A percentile compares a stretch with the other conserved stretches of the same genome.
These are phyloP conservation scores for Crenuchus spilurus DNA, from an alignment of 2,797 vertebrate genomes.

Conservation along the genomic window DNA sequence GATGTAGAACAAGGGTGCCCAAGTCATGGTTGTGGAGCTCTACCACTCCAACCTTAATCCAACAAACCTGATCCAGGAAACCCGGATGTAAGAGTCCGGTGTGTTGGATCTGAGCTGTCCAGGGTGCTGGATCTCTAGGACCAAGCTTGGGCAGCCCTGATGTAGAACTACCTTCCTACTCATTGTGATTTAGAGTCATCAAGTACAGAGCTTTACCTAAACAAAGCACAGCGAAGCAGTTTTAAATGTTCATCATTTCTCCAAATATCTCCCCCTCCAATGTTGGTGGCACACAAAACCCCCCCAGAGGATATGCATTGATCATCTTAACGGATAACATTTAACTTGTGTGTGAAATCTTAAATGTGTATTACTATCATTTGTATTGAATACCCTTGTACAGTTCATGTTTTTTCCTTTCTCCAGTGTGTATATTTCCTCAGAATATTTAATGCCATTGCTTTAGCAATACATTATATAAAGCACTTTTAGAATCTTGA, in stretches of 20 bases:
- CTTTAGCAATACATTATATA: slow-evolving; percentile 62
- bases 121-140: no score
- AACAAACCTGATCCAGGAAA: no score
- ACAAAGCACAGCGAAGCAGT: slow-evolving; percentile 55
- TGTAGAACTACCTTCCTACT: slow-evolving; percentile 57
- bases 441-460: slow-evolving; percentile 58
- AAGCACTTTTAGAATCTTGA: slow-evolving; percentile 63
- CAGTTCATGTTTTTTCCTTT: slow-evolving; percentile 51
- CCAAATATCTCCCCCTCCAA: not conserved
- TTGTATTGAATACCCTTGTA: slow-evolving; percentile 56
- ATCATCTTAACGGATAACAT: slow-evolving; percentile 53
- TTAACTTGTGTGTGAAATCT: slow-evolving; percentile 55
- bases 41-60: no score
- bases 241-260: slow-evolving; percentile 44
- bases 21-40: no score
- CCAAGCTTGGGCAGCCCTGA: no score
- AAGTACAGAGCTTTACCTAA: slow-evolving; percentile 56
- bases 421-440: slow-evolving; percentile 54
- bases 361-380: slow-evolving; percentile 56
- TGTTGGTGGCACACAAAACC: slow-evolving; percentile 48
- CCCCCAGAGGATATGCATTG: slow-evolving; percentile 59
- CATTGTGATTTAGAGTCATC: slow-evolving; percentile 51
- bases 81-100: no score
- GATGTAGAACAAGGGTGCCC: slow-evolving; percentile 53
- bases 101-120: no score